A percentile compares a stretch with the other conserved stretches of the same genome.
phyloP scores from a whole-genome alignment of 2,797 vertebrate genomes.

The Platyrinchus mystaceus region DNA sequence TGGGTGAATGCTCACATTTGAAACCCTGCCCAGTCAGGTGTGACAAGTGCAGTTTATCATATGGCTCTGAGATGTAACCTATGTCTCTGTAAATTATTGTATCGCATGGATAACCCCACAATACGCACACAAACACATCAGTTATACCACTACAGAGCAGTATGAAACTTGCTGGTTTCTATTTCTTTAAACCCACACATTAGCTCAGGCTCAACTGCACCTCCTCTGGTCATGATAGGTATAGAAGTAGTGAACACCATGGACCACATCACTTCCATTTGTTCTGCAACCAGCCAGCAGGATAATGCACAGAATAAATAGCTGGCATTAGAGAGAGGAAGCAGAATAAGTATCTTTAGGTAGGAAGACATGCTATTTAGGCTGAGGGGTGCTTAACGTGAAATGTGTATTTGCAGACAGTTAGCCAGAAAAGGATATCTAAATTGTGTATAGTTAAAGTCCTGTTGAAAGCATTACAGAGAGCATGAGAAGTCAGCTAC shows the following conservation, averaged over 20 bases:
- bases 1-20: neutral
- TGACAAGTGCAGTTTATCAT: constrained; percentile 40
- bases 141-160: neutral
- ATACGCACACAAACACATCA: neutral
- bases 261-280: neutral
- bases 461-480: neutral
- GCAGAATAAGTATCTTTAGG: neutral
- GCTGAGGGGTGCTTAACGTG: neutral
- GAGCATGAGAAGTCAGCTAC: neutral
- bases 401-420: neutral
- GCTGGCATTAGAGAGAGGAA: neutral
- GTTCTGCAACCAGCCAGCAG: neutral
- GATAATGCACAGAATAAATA: neutral
- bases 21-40: neutral
- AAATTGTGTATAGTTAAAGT: neutral
- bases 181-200: constrained; percentile 12
- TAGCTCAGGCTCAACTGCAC: neutral
- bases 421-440: neutral
- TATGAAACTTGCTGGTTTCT: constrained; percentile 12
- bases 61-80: neutral
- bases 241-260: neutral
- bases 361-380: neutral
- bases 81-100: constrained; percentile 5
- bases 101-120: constrained; percentile 1
- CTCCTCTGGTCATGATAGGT: neutral